A percentile compares a stretch with the other conserved stretches of the same genome.
These are phyloP conservation scores for Colletes collaris DNA, from an alignment of 2,888 invertebrate genomes.

Conservation along the genomic window DNA sequence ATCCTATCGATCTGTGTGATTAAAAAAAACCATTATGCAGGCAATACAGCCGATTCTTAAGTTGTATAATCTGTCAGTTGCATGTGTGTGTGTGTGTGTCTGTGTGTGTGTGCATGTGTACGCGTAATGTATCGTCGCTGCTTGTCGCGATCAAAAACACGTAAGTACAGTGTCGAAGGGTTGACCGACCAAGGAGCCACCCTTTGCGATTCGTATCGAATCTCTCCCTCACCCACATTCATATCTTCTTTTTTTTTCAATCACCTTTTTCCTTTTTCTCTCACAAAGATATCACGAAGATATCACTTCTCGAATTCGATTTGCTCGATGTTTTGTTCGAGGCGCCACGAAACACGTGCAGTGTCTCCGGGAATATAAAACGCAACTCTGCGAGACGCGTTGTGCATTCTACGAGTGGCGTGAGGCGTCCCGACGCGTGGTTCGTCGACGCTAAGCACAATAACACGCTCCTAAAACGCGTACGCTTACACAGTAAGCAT, in stretches of 20 bases:
- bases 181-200: background rate
- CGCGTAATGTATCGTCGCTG: constrained; percentile 31
- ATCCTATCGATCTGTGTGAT: constrained; percentile 29
- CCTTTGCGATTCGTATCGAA: constrained; percentile 18
- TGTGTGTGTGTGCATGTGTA: constrained; percentile 4
- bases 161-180: constrained; percentile 47
- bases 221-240: background rate
- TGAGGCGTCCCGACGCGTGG: constrained; percentile 15
- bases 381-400: constrained; percentile 22
- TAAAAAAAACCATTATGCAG: constrained; percentile 45
- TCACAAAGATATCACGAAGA: background rate
- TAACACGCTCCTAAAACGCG: constrained; percentile 43
- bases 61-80: constrained; percentile 18
- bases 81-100: background rate
- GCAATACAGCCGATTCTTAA: constrained; percentile 32
- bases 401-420: constrained; percentile 8
- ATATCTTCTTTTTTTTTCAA: background rate
- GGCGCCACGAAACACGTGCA: background rate
- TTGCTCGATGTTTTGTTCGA: constrained; percentile 3
- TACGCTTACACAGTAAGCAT: constrained; percentile 75
- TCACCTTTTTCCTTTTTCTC: background rate
- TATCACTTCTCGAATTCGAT: constrained; percentile 1
- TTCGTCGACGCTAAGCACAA: constrained; percentile 14
- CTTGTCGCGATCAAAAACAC: constrained; percentile 47
- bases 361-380: constrained; percentile 11